Evolutionary conservation across 2,113 vertebrate species (phyloP), one percentile per base, ranked within the genome.

Genomic region (Columba janthina): DNA sequence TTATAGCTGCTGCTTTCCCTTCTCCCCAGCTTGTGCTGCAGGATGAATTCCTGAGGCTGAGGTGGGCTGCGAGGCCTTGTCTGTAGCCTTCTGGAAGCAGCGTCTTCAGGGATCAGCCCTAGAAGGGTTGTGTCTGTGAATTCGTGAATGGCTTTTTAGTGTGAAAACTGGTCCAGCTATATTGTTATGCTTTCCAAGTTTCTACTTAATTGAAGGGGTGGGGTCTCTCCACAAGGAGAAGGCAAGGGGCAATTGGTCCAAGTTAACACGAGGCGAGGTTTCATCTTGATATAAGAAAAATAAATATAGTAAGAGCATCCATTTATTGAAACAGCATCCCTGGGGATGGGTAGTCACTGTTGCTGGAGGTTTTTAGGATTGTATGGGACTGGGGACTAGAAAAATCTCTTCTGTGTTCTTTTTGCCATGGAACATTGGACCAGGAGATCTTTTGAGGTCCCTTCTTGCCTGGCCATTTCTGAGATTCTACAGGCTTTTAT

Each of bases 291-390:
- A 4, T 15, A 61, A 44, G 42, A 13, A 26, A 60, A 28, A 24
- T 0, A 61, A 31, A 10, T 56, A 2, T 40, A 22, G 36, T 36
- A 66, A 25, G 20, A 40, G 19, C 0, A 0, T 18, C 15, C 0
- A 1, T 51, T 66, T 7, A 11, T 34, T 51, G 38, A 11, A 61
- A 40, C 17, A 50, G 3, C 21, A 6, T 84, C 21, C 13, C 11
- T 9, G 16, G 28, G 17, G 38, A 9, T 0, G 1, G 10, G 12
- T n/a, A 15, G 24, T 46, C 14, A 15, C 13, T 12, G 17, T 11
- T 62, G 42, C 36, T 76, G 48, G n/a, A 64, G 22, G 22, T 28
- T 88, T 91, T 53, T n/a, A n/a, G n/a, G 48, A 15, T 22, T 4
- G 2, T 36, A 9, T 70, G 19, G 40, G n/a, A 6, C 2, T n/a